These are phyloP conservation scores for Apis dorsata DNA, from an alignment of 1,140 invertebrate species.

Conservation along the genomic window DNA sequence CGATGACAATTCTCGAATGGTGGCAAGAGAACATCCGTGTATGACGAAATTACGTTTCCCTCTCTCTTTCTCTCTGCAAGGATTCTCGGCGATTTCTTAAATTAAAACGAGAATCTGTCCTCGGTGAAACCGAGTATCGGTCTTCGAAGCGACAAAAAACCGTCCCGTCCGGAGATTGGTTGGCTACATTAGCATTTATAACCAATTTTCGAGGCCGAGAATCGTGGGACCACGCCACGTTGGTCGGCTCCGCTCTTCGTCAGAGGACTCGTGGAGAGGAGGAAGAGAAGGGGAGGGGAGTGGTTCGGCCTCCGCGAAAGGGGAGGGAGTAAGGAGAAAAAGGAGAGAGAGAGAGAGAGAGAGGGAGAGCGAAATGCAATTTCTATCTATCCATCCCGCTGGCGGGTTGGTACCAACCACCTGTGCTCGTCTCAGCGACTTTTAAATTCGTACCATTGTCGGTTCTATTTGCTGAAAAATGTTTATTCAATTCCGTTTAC, in stretches of 20 bases:
- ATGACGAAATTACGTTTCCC: no score
- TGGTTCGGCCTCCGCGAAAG: neutral
- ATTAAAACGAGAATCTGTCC: no score
- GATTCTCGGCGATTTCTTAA: no score
- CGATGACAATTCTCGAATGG: no score
- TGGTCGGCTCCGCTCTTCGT: neutral
- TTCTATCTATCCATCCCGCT: constrained; percentile 57
- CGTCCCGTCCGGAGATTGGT: constrained; percentile 37
- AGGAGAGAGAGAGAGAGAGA: neutral
- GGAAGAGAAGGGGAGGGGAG: constrained; percentile 15
- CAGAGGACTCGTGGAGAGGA: neutral
- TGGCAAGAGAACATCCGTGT: no score
- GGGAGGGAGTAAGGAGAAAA: neutral
- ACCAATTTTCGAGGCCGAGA: constrained; percentile 66
- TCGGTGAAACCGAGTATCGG: no score
- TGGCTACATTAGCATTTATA: constrained; percentile 76
- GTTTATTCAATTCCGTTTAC: constrained; percentile 79
- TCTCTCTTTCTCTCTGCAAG: no score
- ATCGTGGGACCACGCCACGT: constrained; percentile 58
- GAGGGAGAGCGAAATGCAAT: constrained; percentile 71
- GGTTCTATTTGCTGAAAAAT: constrained; percentile 77
- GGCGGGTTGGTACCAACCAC: constrained; percentile 60
- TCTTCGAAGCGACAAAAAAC: no score
- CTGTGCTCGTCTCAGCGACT: constrained; percentile 75
- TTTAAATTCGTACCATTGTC: constrained; percentile 78